A percentile compares a stretch with the other conserved stretches of the same genome.
Conservation (phyloP, 2,113 vertebrate genomes). For the Phoenicopterus ruber region DNA sequence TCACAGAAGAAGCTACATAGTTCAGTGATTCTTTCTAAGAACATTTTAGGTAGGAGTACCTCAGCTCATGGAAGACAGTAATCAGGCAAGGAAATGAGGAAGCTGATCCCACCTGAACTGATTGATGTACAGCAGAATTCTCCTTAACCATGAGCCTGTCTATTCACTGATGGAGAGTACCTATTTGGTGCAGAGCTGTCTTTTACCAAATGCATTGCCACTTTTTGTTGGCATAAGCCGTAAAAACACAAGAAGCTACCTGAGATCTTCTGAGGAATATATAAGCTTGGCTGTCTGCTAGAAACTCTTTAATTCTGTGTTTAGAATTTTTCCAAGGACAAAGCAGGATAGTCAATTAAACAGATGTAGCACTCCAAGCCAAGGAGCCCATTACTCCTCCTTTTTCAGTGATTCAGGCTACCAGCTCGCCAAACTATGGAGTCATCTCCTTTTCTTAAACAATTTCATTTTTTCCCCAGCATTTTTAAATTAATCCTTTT, state of each 20-base stretch:
- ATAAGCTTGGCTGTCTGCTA: not conserved
- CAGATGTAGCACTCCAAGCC: not conserved
- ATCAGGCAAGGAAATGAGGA: not conserved
- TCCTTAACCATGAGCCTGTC: not conserved
- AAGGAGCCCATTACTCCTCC: not conserved
- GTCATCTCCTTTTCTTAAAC: not conserved
- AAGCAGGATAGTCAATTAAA: not conserved
- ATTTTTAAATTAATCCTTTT: not conserved
- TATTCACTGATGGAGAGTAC: not conserved
- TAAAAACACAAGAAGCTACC: not conserved
- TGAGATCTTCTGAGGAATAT: not conserved
- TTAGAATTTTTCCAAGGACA: constrained; percentile 4
- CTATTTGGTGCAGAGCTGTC: not conserved
- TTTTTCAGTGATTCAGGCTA: not conserved
- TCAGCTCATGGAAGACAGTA: not conserved
- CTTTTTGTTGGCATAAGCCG: not conserved
- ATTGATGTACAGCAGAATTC: not conserved
- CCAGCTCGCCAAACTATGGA: not conserved
- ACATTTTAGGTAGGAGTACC: not conserved
- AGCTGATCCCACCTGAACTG: not conserved
- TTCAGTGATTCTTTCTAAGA: not conserved
- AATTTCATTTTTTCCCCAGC: not conserved
- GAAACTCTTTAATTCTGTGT: not conserved
- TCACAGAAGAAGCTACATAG: not conserved
- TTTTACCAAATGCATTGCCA: not conserved